These are phyloP conservation scores for Colaptes auratus DNA, from an alignment of 2,113 vertebrate species.

Conservation along the genomic window DNA sequence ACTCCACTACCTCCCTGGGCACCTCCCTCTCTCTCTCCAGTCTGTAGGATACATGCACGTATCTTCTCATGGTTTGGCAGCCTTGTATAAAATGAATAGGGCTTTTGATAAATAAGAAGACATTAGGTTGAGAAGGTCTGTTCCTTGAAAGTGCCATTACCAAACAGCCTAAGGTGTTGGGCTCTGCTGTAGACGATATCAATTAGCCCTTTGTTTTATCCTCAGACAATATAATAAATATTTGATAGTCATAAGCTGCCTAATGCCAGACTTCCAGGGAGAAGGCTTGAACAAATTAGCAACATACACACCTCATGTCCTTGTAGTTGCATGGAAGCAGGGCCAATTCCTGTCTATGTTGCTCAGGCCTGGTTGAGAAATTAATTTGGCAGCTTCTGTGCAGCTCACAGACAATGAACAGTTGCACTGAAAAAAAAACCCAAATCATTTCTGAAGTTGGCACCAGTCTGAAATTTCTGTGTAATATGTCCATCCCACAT, in stretches of 20 bases:
- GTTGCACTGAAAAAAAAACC: neutral
- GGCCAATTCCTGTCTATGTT: neutral
- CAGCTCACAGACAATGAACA: neutral
- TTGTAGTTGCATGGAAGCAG: neutral
- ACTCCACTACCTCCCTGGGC: too few relatives aligned
- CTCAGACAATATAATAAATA: neutral
- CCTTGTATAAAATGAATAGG: neutral
- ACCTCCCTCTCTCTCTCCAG: neutral
- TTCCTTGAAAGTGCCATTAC: neutral
- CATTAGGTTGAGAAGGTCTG: neutral
- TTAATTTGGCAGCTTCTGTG: neutral
- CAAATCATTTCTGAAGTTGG: neutral
- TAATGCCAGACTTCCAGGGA: neutral
- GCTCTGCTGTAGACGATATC: neutral
- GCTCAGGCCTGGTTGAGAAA: neutral
- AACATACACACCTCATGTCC: fast-evolving
- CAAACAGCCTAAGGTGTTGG: neutral
- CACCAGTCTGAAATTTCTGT: neutral
- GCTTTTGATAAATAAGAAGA: neutral
- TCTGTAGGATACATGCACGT: neutral
- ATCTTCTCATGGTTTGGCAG: neutral
- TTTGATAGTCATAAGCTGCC: neutral
- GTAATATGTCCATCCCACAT: neutral
- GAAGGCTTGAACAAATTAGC: neutral
- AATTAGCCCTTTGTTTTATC: neutral